A percentile compares a stretch with the other conserved stretches of the same genome.
These are phyloP conservation scores for Pygmarrhopalites habei DNA, from an alignment of 1,140 invertebrate species.

Conservation along the genomic window DNA sequence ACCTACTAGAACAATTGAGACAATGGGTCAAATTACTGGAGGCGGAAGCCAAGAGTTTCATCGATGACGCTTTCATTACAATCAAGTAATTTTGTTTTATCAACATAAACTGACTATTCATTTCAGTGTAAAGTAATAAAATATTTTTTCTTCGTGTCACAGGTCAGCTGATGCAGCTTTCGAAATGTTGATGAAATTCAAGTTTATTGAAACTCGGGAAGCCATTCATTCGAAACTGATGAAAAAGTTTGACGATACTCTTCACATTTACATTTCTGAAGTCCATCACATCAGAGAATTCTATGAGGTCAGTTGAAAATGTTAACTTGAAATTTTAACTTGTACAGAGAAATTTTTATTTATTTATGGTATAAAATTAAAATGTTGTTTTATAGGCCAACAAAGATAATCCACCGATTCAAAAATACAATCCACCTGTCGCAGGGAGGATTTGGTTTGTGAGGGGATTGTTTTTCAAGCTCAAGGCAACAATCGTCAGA, in stretches of 20 bases:
- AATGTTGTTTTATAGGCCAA: slow-evolving; percentile 59
- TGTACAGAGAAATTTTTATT: slow-evolving; percentile 42
- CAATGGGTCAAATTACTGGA: slow-evolving; percentile 65
- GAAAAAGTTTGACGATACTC: slow-evolving; percentile 75
- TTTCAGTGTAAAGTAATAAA: too few species aligned
- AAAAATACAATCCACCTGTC: slow-evolving; percentile 65
- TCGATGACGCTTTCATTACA: slow-evolving; percentile 74
- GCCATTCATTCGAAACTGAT: slow-evolving; percentile 62
- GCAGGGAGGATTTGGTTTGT: slow-evolving; percentile 79
- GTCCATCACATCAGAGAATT: slow-evolving; percentile 58
- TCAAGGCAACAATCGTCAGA: slow-evolving; percentile 67
- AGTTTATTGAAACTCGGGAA: slow-evolving; percentile 64
- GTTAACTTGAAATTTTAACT: too few species aligned
- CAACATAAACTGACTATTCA: too few species aligned
- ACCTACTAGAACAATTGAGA: slow-evolving; percentile 65
- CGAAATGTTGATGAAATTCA: slow-evolving; percentile 69
- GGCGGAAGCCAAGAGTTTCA: slow-evolving; percentile 71
- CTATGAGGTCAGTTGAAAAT: slow-evolving; percentile 60
- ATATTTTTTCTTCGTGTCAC: too few species aligned
- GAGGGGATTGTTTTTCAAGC: slow-evolving; percentile 61
- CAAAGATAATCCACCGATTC: slow-evolving; percentile 62
- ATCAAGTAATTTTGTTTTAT: slow-evolving; percentile 48
- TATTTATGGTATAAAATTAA: too few species aligned
- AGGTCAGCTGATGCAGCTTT: slow-evolving; percentile 72
- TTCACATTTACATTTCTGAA: slow-evolving; percentile 74